These are phyloP conservation scores for Drosophila lacteicornis DNA, from an alignment of 1,140 invertebrate species.

Conservation along the genomic window DNA sequence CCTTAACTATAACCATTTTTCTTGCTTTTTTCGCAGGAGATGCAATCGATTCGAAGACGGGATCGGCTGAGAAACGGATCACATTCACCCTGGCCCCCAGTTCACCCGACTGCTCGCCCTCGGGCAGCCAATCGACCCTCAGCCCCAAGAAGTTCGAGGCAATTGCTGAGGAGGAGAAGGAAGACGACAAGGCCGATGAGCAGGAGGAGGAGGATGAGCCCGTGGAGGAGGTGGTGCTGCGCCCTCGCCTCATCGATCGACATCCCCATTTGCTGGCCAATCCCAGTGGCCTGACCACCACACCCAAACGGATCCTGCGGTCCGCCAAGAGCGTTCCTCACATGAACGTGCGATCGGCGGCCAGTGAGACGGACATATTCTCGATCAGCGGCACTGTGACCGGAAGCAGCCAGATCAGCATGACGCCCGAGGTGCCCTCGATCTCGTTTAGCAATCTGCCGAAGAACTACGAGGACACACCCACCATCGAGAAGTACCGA, in stretches of 20 bases:
- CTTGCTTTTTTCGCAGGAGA: conserved; percentile 24
- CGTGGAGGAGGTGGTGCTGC: conserved; percentile 77
- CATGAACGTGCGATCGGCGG: conserved; percentile 69
- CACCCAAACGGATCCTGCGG: conserved; percentile 70
- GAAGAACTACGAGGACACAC: conserved; percentile 84
- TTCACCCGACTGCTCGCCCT: conserved; percentile 66
- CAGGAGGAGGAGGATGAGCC: conserved; percentile 66
- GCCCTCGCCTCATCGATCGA: conserved; percentile 73
- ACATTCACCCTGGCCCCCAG: conserved; percentile 72
- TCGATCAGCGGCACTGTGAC: conserved; percentile 75
- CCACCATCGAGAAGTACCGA: conserved; percentile 84
- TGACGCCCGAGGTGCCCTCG: conserved; percentile 84
- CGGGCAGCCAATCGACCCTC: conserved; percentile 69
- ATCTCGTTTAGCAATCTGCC: conserved; percentile 82
- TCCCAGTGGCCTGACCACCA: conserved; percentile 21
- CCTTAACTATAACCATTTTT: too few relatives aligned
- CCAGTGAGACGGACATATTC: conserved; percentile 83
- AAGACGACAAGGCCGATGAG: conserved; percentile 57
- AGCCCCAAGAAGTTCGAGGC: conserved; percentile 74
- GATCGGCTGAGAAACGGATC: conserved; percentile 68
- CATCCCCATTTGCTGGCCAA: conserved; percentile 65
- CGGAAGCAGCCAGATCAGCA: conserved; percentile 76
- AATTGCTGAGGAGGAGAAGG: conserved; percentile 77
- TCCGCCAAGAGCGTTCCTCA: conserved; percentile 81
- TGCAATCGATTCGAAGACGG: conserved; percentile 53